phyloP scores from a whole-genome alignment of 1,140 invertebrate species.

The Bombus waltoni region DNA sequence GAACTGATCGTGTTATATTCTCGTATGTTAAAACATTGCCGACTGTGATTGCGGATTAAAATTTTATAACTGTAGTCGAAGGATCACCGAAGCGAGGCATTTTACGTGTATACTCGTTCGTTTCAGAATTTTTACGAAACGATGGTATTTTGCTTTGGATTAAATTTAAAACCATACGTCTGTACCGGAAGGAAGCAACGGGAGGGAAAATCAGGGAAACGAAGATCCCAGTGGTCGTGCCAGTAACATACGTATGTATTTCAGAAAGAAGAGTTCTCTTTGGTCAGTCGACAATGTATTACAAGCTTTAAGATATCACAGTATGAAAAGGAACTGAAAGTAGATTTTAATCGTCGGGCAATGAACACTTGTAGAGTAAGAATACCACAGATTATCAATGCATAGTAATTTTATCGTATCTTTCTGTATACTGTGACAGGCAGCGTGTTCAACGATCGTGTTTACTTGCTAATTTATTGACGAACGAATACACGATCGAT shows the following conservation, averaged over 20 bases:
- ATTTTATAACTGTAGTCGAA: neutral
- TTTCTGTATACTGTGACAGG: neutral
- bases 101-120: neutral
- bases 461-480: neutral
- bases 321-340: slow-evolving; percentile 10
- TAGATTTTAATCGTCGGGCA: neutral
- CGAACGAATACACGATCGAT: too few species aligned
- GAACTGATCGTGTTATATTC: neutral
- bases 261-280: neutral
- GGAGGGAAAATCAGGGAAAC: neutral
- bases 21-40: neutral
- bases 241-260: neutral
- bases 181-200: too few species aligned
- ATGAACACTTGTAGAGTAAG: neutral
- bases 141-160: neutral
- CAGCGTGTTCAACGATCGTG: too few species aligned
- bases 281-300: neutral
- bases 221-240: neutral
- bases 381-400: neutral
- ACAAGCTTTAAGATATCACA: neutral
- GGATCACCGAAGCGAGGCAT: neutral
- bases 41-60: neutral
- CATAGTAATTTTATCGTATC: neutral
- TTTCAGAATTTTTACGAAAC: neutral
- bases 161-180: neutral